Percentiles rank a stretch among this genome's conserved stretches.
phyloP scores from a whole-genome alignment of 2,888 invertebrate genomes.

The Calliopum simillimum region DNA sequence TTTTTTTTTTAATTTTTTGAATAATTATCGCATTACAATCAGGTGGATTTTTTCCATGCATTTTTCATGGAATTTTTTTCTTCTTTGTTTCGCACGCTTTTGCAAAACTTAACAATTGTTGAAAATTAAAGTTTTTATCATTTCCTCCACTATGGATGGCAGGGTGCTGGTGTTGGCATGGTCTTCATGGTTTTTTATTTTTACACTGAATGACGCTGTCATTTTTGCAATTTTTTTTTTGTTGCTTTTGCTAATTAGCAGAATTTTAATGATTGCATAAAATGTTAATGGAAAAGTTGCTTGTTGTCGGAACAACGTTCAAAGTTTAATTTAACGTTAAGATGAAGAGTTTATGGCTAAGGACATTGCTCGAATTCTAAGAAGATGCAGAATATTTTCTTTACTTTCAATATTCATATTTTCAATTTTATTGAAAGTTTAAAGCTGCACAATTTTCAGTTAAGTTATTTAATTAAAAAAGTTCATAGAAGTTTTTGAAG shows the following conservation, averaged over 20 bases:
- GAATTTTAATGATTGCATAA: not conserved
- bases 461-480: no score
- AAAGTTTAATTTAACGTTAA: no score
- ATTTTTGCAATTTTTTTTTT: not conserved
- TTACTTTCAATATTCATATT: no score
- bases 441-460: no score
- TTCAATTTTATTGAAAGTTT: no score
- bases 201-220: not conserved
- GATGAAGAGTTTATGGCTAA: no score
- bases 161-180: no score
- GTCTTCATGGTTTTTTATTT: not conserved
- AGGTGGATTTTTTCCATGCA: not conserved
- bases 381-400: no score
- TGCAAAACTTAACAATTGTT: constrained; percentile 9
- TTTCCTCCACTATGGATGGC: not conserved
- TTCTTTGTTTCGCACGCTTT: not conserved
- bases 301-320: not conserved
- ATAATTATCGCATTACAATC: constrained; percentile 25
- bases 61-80: not conserved
- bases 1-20: not conserved
- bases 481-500: no score
- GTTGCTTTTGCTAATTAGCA: constrained; percentile 1
- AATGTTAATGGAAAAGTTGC: constrained; percentile 5
- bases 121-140: constrained; percentile 31
- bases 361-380: no score